A percentile compares a stretch with the other conserved stretches of the same genome.
These are phyloP conservation scores for Musca domestica DNA, from an alignment of 1,140 invertebrate species.

Conservation along the genomic window DNA sequence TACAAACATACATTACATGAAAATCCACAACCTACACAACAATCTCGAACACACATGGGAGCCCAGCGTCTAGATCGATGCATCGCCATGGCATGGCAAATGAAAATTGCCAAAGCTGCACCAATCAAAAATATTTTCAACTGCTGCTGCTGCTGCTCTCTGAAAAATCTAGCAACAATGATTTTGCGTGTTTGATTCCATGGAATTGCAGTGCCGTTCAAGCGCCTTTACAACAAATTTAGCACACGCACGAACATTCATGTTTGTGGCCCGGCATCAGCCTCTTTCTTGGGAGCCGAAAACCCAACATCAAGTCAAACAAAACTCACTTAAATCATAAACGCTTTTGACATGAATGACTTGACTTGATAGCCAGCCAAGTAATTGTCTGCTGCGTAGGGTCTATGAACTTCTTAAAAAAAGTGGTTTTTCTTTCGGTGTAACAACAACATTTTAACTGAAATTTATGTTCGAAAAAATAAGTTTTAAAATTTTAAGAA, in stretches of 20 bases:
- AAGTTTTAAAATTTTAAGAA: neutral
- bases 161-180: conserved; percentile 9
- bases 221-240: conserved; percentile 7
- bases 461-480: too few relatives aligned
- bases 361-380: too few relatives aligned
- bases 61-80: neutral
- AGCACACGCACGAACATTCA: conserved; percentile 1
- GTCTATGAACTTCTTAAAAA: neutral
- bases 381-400: neutral
- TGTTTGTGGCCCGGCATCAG: too few relatives aligned
- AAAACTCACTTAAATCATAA: neutral
- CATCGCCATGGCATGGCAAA: neutral
- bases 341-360: conserved; percentile 12
- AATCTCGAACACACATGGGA: neutral
- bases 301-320: too few relatives aligned
- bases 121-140: neutral
- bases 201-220: neutral
- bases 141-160: neutral
- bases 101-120: neutral
- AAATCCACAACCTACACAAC: conserved; percentile 10
- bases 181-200: conserved; percentile 13
- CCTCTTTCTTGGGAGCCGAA: too few relatives aligned
- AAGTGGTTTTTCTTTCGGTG: neutral
- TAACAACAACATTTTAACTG: too few relatives aligned
- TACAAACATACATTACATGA: neutral